A percentile compares a stretch with the other conserved stretches of the same genome.
phyloP scores from a whole-genome alignment of 2,888 invertebrate species.

The Mythimna impura region DNA sequence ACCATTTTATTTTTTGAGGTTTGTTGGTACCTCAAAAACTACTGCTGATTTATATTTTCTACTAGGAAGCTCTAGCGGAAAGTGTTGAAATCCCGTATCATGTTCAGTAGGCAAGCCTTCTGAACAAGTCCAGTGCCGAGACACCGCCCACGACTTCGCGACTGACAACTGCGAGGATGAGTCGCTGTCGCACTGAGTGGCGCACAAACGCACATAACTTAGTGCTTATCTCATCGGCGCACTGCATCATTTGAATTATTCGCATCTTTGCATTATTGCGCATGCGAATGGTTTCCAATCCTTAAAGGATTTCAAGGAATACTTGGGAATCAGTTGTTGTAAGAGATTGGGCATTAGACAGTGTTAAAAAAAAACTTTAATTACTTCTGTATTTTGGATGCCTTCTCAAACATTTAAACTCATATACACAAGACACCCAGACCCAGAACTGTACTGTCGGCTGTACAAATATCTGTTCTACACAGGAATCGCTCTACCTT shows the following conservation, averaged over 20 bases:
- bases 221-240: slow-evolving; percentile 17
- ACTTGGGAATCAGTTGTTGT: neutral
- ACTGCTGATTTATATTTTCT: too few relatives aligned
- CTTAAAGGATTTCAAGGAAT: neutral
- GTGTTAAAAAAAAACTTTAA: too few relatives aligned
- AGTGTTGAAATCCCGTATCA: neutral
- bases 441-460: too few relatives aligned
- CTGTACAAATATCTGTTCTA: too few relatives aligned
- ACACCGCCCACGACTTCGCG: neutral
- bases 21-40: too few relatives aligned
- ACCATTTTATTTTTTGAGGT: too few relatives aligned
- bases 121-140: neutral
- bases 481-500: too few relatives aligned
- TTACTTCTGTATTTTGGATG: too few relatives aligned
- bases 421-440: too few relatives aligned
- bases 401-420: too few relatives aligned
- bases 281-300: neutral
- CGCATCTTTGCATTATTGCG: neutral
- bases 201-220: slow-evolving; percentile 8
- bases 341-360: too few relatives aligned
- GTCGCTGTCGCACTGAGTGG: neutral
- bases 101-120: neutral
- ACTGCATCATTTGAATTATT: slow-evolving; percentile 25
- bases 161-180: slow-evolving; percentile 2
- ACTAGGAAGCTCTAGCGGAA: too few relatives aligned